Percentiles rank a stretch among this genome's conserved stretches.
These are phyloP conservation scores for Metallyticus violacea DNA, from an alignment of 2,888 invertebrate genomes.

Conservation along the genomic window DNA sequence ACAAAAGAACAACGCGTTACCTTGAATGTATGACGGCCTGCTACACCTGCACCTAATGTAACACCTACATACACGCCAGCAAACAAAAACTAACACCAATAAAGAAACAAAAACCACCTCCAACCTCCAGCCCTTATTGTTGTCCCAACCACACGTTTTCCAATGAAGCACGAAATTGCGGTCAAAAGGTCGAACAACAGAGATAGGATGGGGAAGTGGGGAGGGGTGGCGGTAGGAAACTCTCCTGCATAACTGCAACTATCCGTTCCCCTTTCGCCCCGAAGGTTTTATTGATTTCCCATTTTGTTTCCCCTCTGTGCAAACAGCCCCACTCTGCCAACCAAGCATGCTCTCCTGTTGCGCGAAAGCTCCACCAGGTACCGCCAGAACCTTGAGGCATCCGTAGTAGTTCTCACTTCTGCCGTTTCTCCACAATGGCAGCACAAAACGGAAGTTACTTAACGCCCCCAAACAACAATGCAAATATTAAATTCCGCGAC, in stretches of 20 bases:
- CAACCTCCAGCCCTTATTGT: background rate
- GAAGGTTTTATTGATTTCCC: conserved; percentile 22
- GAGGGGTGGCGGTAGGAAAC: background rate
- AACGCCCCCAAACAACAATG: too few species aligned
- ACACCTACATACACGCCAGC: background rate
- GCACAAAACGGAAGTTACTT: background rate
- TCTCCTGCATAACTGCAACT: conserved; percentile 20
- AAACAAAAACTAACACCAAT: background rate
- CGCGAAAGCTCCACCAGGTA: background rate
- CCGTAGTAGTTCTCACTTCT: background rate
- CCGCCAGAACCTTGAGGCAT: background rate
- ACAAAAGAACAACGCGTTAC: background rate
- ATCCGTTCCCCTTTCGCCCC: background rate
- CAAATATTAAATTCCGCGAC: too few species aligned
- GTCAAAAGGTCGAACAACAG: conserved; percentile 24
- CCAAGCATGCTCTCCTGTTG: background rate
- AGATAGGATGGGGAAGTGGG: background rate
- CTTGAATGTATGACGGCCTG: too few species aligned
- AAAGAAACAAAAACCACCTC: background rate
- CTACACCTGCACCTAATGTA: background rate
- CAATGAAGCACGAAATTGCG: conserved; percentile 26
- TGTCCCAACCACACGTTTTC: conserved; percentile 5
- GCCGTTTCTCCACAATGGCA: background rate
- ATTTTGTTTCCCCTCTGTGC: conserved; percentile 17
- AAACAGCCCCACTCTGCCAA: background rate